These are phyloP conservation scores for Calliphora vomitoria DNA, from an alignment of 2,888 invertebrate species.

Conservation along the genomic window DNA sequence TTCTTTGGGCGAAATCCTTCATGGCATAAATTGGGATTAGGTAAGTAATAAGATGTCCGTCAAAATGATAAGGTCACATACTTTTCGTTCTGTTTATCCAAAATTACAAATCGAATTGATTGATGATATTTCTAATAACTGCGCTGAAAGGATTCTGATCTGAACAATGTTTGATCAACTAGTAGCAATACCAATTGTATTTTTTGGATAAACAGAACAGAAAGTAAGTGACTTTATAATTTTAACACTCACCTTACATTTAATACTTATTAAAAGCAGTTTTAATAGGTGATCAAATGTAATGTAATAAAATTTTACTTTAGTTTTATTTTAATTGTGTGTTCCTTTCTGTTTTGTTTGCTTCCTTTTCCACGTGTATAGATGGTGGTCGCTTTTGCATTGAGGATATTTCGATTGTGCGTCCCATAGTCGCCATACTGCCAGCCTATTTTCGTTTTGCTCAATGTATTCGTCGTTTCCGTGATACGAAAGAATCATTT, in stretches of 20 bases:
- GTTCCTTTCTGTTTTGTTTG: slow-evolving; percentile 28
- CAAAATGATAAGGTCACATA: too few relatives aligned
- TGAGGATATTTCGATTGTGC: slow-evolving; percentile 85
- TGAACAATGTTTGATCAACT: too few relatives aligned
- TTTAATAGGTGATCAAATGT: too few relatives aligned
- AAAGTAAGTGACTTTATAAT: too few relatives aligned
- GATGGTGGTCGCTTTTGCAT: slow-evolving; percentile 86
- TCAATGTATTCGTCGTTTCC: slow-evolving; percentile 92
- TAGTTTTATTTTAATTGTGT: slow-evolving; percentile 7
- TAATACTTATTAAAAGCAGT: not conserved
- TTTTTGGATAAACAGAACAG: too few relatives aligned
- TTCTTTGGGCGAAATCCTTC: slow-evolving; percentile 88
- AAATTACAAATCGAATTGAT: too few relatives aligned
- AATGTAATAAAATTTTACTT: not conserved
- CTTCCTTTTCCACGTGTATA: slow-evolving; percentile 74
- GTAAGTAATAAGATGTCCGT: slow-evolving; percentile 75
- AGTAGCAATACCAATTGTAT: too few relatives aligned
- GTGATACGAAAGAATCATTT: slow-evolving; percentile 91
- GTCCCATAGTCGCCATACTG: slow-evolving; percentile 90
- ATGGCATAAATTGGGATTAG: slow-evolving; percentile 85
- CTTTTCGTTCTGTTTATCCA: too few relatives aligned
- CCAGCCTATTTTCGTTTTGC: slow-evolving; percentile 95
- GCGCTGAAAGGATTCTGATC: not conserved
- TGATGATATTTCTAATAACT: too few relatives aligned
- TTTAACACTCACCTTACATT: too few relatives aligned